Conservation (phyloP, 1,140 invertebrate genomes). For the Riptortus pedestris region DNA sequence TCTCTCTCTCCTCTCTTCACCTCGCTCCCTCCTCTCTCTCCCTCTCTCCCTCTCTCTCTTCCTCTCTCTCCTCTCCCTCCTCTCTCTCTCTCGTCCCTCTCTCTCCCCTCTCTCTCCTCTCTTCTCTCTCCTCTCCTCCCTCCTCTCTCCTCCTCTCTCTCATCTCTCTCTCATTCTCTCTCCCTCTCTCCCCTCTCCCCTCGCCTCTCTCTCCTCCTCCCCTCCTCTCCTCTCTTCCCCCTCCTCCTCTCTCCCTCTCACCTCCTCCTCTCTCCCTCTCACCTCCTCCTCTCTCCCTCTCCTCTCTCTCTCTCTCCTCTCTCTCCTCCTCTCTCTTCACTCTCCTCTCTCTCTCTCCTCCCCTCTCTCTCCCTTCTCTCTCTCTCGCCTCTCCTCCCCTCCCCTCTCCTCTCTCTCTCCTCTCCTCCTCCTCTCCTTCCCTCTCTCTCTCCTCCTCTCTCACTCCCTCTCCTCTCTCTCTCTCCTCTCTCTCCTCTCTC, state of each 20-base stretch:
- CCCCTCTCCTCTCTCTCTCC: too few relatives aligned
- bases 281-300: background rate
- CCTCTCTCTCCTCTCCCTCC: background rate
- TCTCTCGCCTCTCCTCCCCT: too few relatives aligned
- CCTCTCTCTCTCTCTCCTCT: slow-evolving; percentile 7
- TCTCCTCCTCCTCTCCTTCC: too few relatives aligned
- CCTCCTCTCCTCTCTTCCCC: slow-evolving; percentile 11
- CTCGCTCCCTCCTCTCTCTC: background rate
- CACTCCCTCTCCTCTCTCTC: too few relatives aligned
- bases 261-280: too few relatives aligned
- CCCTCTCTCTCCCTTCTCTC: too few relatives aligned
- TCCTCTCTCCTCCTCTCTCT: background rate
- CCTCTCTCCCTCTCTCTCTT: background rate
- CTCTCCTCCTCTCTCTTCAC: too few relatives aligned
- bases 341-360: too few relatives aligned
- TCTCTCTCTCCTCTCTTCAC: background rate
- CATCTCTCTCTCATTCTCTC: background rate
- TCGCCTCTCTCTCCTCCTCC: background rate
- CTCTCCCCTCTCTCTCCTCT: background rate
- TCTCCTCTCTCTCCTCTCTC: too few relatives aligned
- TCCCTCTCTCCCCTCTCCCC: background rate
- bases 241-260: too few relatives aligned
- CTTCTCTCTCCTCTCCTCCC: too few relatives aligned
- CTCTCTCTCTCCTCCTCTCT: too few relatives aligned
- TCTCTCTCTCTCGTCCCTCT: background rate